Conservation (phyloP, 2,888 invertebrate species). For the Cataglyphis cursor region DNA sequence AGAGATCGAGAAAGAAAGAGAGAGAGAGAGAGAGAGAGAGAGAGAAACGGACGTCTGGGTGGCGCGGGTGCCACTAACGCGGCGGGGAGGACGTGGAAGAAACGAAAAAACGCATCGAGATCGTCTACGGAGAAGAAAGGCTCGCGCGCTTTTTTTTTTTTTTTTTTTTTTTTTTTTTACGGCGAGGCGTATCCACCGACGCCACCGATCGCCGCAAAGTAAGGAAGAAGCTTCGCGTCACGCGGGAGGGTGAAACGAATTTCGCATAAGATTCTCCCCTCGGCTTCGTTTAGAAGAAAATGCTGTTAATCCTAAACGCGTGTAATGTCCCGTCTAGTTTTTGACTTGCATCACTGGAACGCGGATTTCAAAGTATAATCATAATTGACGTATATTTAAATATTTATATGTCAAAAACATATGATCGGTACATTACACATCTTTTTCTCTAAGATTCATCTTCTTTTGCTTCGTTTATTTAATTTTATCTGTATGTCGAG, state of each 20-base stretch:
- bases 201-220: not conserved
- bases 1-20: not conserved
- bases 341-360: not conserved
- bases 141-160: not conserved
- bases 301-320: not conserved
- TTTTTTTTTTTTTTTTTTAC: not conserved
- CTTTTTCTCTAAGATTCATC: not conserved
- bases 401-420: not conserved
- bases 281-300: no score
- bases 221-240: not conserved
- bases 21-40: not conserved
- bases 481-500: not conserved
- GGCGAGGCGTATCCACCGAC: not conserved
- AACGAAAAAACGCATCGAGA: slow-evolving; percentile 12
- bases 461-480: not conserved
- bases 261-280: not conserved
- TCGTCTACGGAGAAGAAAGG: slow-evolving; percentile 4
- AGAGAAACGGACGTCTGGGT: not conserved
- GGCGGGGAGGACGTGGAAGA: slow-evolving; percentile 22
- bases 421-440: not conserved
- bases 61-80: slow-evolving; percentile 43
- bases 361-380: not conserved
- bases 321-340: not conserved
- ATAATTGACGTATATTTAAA: not conserved
- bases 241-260: not conserved